Conservation (phyloP, 2,113 vertebrate species). For the Halcyon malimbica region DNA sequence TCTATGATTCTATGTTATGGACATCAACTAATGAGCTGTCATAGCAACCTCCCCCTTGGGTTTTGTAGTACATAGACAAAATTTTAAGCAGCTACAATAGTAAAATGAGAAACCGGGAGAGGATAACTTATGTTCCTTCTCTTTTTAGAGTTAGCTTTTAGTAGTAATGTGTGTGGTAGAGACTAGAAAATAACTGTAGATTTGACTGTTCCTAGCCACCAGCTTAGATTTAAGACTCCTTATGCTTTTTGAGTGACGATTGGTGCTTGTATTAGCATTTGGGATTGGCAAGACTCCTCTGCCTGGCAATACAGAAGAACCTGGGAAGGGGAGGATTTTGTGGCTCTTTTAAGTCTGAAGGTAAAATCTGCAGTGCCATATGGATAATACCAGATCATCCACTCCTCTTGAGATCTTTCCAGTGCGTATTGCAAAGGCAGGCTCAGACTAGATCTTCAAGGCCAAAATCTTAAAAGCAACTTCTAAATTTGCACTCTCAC, state of each 20-base stretch:
- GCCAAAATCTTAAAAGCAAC: neutral
- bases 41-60: neutral
- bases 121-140: neutral
- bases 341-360: constrained; percentile 38
- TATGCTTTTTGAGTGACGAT: neutral
- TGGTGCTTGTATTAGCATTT: constrained; percentile 1
- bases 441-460: neutral
- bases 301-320: neutral
- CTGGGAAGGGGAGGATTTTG: constrained; percentile 9
- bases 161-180: neutral
- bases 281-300: constrained; percentile 21
- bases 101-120: neutral
- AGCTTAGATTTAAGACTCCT: neutral
- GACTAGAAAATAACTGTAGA: neutral
- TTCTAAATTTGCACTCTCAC: constrained; percentile 2
- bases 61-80: neutral
- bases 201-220: neutral
- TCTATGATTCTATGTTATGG: neutral
- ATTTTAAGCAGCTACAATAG: neutral
- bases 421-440: neutral
- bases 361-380: constrained; percentile 56
- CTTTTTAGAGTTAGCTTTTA: neutral
- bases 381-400: constrained; percentile 46
- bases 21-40: neutral
- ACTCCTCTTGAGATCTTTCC: constrained; percentile 19